phyloP scores from a whole-genome alignment of 2,113 vertebrate genomes.

The Brachyistius frenatus region DNA sequence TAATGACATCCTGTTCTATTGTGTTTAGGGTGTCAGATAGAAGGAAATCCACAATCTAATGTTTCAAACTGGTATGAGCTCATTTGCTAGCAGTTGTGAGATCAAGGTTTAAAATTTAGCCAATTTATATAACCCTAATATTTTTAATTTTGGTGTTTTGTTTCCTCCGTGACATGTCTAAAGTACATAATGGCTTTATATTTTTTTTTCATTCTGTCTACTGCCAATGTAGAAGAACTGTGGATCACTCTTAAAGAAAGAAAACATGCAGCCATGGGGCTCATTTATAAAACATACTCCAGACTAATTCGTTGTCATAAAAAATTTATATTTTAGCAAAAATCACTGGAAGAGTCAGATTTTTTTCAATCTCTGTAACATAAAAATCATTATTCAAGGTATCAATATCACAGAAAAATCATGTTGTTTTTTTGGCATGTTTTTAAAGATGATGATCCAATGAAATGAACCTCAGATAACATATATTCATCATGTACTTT shows the following conservation, averaged over 20 bases:
- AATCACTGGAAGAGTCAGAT: constrained; percentile 12
- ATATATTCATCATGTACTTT: no score
- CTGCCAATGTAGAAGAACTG: background rate
- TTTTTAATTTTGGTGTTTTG: background rate
- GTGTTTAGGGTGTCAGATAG: constrained; percentile 21
- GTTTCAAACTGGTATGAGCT: constrained; percentile 49
- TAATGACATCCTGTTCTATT: constrained; percentile 39
- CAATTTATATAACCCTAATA: background rate
- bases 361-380: background rate
- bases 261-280: constrained; percentile 11
- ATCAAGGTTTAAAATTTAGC: background rate
- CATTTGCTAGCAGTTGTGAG: constrained; percentile 33
- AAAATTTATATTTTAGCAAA: constrained; percentile 36
- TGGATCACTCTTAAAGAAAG: background rate
- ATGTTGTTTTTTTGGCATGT: no score
- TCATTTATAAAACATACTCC: constrained; percentile 74
- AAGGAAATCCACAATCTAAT: constrained; percentile 20
- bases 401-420: background rate
- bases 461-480: no score
- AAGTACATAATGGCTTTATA: no score
- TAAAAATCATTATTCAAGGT: background rate
- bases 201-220: background rate
- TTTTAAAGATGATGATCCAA: no score
- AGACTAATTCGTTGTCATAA: constrained; percentile 34
- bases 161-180: background rate